Evolutionary conservation across 2,888 invertebrate species (phyloP), one percentile per base, ranked within the genome.

Genomic region (Notodonta dromedarius): DNA sequence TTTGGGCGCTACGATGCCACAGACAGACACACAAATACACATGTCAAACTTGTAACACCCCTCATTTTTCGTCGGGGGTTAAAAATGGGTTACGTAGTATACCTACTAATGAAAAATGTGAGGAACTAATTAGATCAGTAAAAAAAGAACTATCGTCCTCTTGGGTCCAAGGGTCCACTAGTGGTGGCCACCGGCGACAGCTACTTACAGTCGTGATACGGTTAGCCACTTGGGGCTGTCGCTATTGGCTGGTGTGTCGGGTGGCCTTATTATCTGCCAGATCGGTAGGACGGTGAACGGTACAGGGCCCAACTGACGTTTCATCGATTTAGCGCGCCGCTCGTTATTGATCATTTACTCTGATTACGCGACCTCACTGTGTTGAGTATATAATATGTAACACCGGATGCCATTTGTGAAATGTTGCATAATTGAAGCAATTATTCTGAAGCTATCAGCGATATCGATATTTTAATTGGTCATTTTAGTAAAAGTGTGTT

Each of bases 291-390:
- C 77, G 81, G 70, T 78, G 62, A 73, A 70, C 70, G 70, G 62
- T 66, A 73, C 32, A 40, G 9, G 52, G 42, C 50, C 24, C 40
- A 61, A 51, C 77, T 80, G 80, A 80, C 77, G 77, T 84, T 82
- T 79, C 80, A 83, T 86, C 84, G 81, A 85, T 86, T 82, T 82
- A 81, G 78, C 71, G 78, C 70, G 71, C 74, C 69, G 73, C 74
- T 80, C 71, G 78, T 83, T 85, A 80, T 79, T 82, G 84, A 83
- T 82, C 78, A 79, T 83, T 83, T 80, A 79, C 74, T 74, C 76
- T 79, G 83, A 86, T 87, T 84, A 84, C 76, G 70, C 65, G 67
- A 71, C 73, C 71, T 65, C 69, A 62, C 62, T 70, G 74, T 44
- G 14, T 56, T 24, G 14, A 24, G 16, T 35, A 67, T 63, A 69